phyloP scores from a whole-genome alignment of 2,888 invertebrate genomes.

The Morpho deidamia region DNA sequence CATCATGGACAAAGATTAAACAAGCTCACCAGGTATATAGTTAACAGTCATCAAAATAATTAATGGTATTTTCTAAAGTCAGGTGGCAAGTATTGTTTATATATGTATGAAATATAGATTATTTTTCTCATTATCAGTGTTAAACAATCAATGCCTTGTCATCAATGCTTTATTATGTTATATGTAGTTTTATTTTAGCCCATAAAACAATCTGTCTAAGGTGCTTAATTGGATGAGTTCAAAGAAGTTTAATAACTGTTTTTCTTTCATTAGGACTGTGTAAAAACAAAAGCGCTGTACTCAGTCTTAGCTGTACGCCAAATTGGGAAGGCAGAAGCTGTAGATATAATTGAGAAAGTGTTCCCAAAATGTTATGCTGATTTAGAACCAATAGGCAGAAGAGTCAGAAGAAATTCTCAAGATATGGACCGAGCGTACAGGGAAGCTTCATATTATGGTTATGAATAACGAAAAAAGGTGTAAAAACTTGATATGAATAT shows the following conservation, averaged over 20 bases:
- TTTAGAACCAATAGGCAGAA: constrained; percentile 92
- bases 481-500: not conserved
- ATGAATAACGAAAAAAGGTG: constrained; percentile 58
- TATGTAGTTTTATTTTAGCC: too few species aligned
- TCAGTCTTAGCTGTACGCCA: constrained; percentile 91
- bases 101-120: too few species aligned
- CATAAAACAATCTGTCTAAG: too few species aligned
- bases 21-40: constrained; percentile 85
- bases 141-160: too few species aligned
- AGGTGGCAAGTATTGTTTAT: too few species aligned
- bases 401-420: constrained; percentile 84
- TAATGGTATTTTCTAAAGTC: too few species aligned
- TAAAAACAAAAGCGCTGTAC: constrained; percentile 90
- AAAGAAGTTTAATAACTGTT: too few species aligned
- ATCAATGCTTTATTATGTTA: too few species aligned
- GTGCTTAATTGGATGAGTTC: too few species aligned
- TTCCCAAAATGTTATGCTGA: constrained; percentile 95
- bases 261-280: constrained; percentile 83
- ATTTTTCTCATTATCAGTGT: too few species aligned
- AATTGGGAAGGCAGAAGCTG: constrained; percentile 84
- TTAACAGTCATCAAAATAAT: too few species aligned
- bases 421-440: constrained; percentile 87
- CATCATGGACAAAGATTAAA: constrained; percentile 84
- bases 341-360: constrained; percentile 88
- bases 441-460: constrained; percentile 89